These are phyloP conservation scores for Melanotus villosus DNA, from an alignment of 2,888 invertebrate genomes.

Conservation along the genomic window DNA sequence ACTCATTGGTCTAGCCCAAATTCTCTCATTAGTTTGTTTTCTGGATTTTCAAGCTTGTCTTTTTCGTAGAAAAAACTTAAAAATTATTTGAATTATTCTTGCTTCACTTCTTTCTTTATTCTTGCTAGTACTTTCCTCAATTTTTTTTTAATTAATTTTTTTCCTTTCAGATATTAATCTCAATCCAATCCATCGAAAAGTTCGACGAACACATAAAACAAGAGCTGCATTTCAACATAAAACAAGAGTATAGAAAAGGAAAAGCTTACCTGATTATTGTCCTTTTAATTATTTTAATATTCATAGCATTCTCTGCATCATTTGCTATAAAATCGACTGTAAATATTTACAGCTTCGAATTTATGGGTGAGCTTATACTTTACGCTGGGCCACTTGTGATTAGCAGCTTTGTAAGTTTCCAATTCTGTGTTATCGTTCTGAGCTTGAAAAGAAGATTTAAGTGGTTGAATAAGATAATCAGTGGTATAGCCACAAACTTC, in stretches of 20 bases:
- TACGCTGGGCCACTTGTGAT: not conserved
- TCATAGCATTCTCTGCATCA: not conserved
- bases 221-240: not conserved
- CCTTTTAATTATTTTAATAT: not conserved
- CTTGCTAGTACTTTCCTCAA: too few relatives aligned
- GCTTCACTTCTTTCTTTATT: not conserved
- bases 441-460: conserved; percentile 24
- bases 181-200: not conserved
- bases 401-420: not conserved
- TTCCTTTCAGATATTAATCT: conserved; percentile 9
- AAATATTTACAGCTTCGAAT: not conserved
- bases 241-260: not conserved
- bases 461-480: conserved; percentile 27
- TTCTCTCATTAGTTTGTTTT: too few relatives aligned
- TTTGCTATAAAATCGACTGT: not conserved
- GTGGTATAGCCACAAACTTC: not conserved
- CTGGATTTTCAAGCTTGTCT: too few relatives aligned
- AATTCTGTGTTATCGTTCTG: conserved; percentile 5
- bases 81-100: not conserved
- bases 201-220: not conserved
- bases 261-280: not conserved
- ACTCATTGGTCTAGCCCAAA: too few relatives aligned
- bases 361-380: not conserved
- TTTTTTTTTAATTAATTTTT: not conserved
- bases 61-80: not conserved